These are phyloP conservation scores for Porites rus DNA, from an alignment of 92 coral and sea anemone genomes.

Conservation along the genomic window DNA sequence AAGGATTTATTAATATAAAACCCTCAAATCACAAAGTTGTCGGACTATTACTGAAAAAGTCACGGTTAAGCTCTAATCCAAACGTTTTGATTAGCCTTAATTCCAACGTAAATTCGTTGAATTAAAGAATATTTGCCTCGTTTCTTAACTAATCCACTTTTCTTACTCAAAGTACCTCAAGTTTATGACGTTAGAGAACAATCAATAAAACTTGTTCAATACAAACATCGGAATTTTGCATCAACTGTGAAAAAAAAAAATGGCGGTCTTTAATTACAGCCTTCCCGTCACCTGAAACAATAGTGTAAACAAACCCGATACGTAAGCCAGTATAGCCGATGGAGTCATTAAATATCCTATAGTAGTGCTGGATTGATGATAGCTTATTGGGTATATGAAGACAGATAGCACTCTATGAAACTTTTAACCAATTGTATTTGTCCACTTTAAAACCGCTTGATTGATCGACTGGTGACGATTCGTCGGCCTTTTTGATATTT, in stretches of 20 bases:
- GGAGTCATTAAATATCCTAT: conserved; percentile 12
- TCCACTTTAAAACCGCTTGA: conserved; percentile 1
- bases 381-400: not conserved
- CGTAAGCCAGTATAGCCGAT: not conserved
- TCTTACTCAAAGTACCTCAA: not conserved
- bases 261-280: conserved; percentile 13
- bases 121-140: not conserved
- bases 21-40: not conserved
- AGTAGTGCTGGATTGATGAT: not conserved
- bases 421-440: not conserved
- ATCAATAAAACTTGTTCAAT: too few relatives aligned
- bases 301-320: conserved; percentile 21
- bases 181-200: conserved; percentile 3
- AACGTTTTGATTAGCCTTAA: conserved; percentile 1
- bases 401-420: not conserved
- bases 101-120: conserved; percentile 5
- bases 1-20: not conserved
- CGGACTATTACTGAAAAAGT: not conserved
- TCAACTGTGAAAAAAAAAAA: conserved; percentile 9
- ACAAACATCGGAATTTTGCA: conserved; percentile 23
- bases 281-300: not conserved
- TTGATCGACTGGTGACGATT: conserved; percentile 8
- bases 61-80: conserved; percentile 8
- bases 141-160: not conserved
- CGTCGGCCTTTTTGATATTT: conserved; percentile 15